Evolutionary conservation across 2,113 vertebrate species (phyloP), one percentile per base, ranked within the genome.

Genomic region (Protomyctophum bolini): DNA sequence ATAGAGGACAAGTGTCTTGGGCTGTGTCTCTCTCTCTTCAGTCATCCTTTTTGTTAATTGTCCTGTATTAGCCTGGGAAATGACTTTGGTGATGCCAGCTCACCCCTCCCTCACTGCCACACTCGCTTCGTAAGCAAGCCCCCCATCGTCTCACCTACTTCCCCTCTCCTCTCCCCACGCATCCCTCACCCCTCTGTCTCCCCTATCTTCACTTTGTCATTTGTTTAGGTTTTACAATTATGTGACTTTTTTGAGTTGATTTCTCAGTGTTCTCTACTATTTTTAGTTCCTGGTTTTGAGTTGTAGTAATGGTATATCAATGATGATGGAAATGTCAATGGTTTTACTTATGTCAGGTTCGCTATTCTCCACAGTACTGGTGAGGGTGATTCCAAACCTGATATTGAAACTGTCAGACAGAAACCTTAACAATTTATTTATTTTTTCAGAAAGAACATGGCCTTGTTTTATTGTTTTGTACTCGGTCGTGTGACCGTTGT

Each of bases 1-100:
- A 72, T 57, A n/a, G 75, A 73, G 78, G 73, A 68, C 63, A 45
- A 80, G 80, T 80, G 80, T 83, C 76, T 75, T 63, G 28, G 81
- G 70, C 82, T 82, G 73, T 87, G 81, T 88, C 49, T 64, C 50
- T 79, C 73, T 86, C 83, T 88, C 75, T 88, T 41, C 73, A 86
- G 85, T 91, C 67, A 76, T 89, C 86, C 81, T 83, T 11, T 50
- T 51, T 86, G 84, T 91, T 83, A 78, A 67, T 70, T 63, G 60
- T 84, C 56, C 77, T 86, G 73, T 85, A 86, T 82, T 86, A 90
- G 82, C 87, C 89, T 90, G 83, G 88, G 83, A 92, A 89, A 91
- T 87, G 94, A 93, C 94, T 95, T 94, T 94, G 96, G 95, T 94
- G 95, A 95, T 95, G 96, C 95, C 94, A 94, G 91, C 94, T 96